These are phyloP conservation scores for Scalopus aquaticus DNA, from an alignment of 2,113 vertebrate genomes.

Conservation along the genomic window DNA sequence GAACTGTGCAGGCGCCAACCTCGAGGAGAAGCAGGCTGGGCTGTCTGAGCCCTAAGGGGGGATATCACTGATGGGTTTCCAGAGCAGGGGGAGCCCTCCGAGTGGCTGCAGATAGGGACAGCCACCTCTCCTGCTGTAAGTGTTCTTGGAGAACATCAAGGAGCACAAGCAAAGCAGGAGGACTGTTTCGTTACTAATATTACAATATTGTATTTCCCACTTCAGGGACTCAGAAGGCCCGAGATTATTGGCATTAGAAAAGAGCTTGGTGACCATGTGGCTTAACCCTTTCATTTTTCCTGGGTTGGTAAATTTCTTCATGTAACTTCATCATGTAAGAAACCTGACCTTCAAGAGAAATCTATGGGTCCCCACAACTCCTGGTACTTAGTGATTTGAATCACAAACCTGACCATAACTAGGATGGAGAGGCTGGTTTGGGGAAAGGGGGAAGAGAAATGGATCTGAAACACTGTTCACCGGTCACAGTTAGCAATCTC, in stretches of 20 bases:
- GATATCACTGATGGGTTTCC: neutral
- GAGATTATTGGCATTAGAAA: neutral
- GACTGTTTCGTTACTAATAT: neutral
- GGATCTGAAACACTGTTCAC: neutral
- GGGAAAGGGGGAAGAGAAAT: neutral
- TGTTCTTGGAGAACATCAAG: neutral
- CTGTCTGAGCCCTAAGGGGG: neutral
- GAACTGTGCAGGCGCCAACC: neutral
- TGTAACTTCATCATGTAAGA: neutral
- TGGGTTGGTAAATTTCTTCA: constrained; percentile 11
- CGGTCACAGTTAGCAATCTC: neutral
- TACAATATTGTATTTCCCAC: neutral
- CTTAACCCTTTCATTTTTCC: neutral
- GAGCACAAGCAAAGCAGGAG: neutral
- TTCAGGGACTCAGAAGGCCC: neutral
- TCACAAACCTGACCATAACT: neutral
- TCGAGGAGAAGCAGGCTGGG: neutral
- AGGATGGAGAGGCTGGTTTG: neutral
- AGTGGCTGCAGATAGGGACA: accelerated
- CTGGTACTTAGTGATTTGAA: neutral
- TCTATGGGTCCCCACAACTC: neutral
- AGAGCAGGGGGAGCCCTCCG: neutral
- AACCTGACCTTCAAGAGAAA: neutral
- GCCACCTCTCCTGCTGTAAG: neutral
- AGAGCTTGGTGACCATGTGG: neutral